Conservation (phyloP, 2,797 vertebrate genomes). For the Pseudocheirus occidentalis region DNA sequence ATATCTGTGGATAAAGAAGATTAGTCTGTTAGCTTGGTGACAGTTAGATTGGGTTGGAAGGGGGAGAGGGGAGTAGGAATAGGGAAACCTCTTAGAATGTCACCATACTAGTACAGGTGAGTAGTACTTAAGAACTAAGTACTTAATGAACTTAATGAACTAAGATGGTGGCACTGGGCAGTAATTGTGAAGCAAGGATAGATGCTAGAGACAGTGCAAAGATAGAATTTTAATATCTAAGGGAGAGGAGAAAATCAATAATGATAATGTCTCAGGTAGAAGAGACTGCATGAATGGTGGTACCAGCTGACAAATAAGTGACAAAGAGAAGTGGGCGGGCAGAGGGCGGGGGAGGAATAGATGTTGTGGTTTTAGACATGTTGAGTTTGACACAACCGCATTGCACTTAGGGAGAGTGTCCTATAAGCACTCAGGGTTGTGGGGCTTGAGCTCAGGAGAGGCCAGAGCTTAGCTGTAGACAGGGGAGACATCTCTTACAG, state of each 20-base stretch:
- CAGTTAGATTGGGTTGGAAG: neutral
- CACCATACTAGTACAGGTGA: neutral
- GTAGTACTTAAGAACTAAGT: neutral
- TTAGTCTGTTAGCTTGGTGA: neutral
- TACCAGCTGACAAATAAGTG: neutral
- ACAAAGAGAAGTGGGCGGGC: constrained; percentile 5
- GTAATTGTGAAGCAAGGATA: neutral
- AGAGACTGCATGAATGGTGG: neutral
- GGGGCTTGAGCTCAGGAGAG: neutral
- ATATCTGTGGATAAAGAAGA: neutral
- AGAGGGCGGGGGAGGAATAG: neutral
- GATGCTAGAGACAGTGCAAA: constrained; percentile 1
- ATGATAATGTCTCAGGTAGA: constrained; percentile 14
- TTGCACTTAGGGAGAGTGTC: neutral
- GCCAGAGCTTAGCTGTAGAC: neutral
- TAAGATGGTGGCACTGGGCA: neutral
- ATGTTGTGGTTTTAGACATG: neutral
- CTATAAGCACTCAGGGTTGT: neutral
- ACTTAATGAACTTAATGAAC: no score
- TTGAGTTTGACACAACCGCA: neutral
- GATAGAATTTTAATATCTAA: neutral
- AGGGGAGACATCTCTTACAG: neutral
- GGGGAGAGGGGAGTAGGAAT: neutral
- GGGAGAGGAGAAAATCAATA: constrained; percentile 6
- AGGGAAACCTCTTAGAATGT: neutral